Conservation (phyloP, 2,888 invertebrate genomes). For the Erebia ligea region DNA sequence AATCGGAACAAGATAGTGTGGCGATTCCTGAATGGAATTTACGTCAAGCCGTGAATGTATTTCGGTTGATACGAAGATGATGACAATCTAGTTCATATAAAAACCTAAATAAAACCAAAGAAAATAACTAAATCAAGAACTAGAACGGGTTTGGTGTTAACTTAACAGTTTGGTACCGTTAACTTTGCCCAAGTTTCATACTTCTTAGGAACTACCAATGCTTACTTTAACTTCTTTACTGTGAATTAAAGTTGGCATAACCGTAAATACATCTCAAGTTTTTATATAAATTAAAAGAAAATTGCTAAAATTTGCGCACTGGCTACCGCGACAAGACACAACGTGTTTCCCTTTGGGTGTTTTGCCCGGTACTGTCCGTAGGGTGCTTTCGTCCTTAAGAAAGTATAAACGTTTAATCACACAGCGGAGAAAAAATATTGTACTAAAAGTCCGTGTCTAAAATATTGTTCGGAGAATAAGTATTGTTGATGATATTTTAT, state of each 20-base stretch:
- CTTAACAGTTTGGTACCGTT: slow-evolving; percentile 14
- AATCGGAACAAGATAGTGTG: neutral
- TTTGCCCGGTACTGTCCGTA: too few relatives aligned
- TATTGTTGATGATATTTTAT: too few relatives aligned
- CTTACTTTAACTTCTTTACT: slow-evolving; percentile 20
- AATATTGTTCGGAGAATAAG: too few relatives aligned
- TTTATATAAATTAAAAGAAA: neutral
- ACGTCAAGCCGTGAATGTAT: neutral
- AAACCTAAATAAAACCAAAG: neutral
- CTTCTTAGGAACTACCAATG: slow-evolving; percentile 16
- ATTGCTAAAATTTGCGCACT: too few relatives aligned
- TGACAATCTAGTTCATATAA: too few relatives aligned
- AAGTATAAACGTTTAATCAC: too few relatives aligned
- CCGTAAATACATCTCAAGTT: neutral
- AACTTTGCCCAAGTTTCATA: slow-evolving; percentile 14
- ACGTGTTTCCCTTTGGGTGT: too few relatives aligned
- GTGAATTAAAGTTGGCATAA: slow-evolving; percentile 4
- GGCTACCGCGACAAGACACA: too few relatives aligned
- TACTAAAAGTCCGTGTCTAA: too few relatives aligned
- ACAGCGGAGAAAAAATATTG: too few relatives aligned
- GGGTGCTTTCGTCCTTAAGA: too few relatives aligned
- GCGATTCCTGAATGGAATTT: neutral
- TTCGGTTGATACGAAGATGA: neutral
- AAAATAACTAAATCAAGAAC: slow-evolving; percentile 14
- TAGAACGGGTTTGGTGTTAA: slow-evolving; percentile 8